A percentile compares a stretch with the other conserved stretches of the same genome.
Conservation (phyloP, 2,888 invertebrate species). For the Diaperis boleti region DNA sequence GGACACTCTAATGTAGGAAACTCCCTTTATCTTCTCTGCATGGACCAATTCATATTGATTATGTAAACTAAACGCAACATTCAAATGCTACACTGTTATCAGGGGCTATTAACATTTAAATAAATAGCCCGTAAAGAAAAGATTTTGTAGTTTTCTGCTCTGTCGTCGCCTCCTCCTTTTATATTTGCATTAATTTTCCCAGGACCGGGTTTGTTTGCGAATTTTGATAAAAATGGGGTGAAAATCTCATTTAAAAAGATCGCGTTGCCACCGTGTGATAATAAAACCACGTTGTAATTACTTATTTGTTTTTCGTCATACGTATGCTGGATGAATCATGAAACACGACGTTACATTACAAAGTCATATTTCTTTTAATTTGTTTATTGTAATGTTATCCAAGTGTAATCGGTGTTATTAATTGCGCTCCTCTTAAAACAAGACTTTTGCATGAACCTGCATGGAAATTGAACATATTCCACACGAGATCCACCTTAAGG, state of each 20-base stretch:
- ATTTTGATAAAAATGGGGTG: constrained; percentile 24
- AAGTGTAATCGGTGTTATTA: too few relatives aligned
- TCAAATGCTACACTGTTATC: constrained; percentile 32
- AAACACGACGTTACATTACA: too few relatives aligned
- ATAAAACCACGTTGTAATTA: too few relatives aligned
- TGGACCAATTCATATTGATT: constrained; percentile 42
- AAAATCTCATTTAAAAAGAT: constrained; percentile 20
- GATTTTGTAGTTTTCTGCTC: constrained; percentile 24
- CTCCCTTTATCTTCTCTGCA: constrained; percentile 37
- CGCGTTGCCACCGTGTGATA: constrained; percentile 24
- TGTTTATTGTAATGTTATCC: too few relatives aligned
- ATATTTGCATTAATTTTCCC: constrained; percentile 29
- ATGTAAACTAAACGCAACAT: constrained; percentile 29
- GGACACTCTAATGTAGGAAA: constrained; percentile 32
- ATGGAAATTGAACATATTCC: too few relatives aligned
- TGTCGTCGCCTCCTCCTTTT: constrained; percentile 5
- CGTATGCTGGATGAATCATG: too few relatives aligned
- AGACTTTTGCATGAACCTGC: too few relatives aligned
- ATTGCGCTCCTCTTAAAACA: too few relatives aligned
- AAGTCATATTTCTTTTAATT: too few relatives aligned
- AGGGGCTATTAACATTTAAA: constrained; percentile 36
- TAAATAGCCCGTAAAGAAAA: constrained; percentile 35
- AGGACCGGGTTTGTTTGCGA: constrained; percentile 7
- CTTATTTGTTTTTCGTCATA: too few relatives aligned
- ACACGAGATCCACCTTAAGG: too few relatives aligned